These are phyloP conservation scores for Crenichthys baileyi DNA, from an alignment of 2,797 vertebrate species.

Conservation along the genomic window DNA sequence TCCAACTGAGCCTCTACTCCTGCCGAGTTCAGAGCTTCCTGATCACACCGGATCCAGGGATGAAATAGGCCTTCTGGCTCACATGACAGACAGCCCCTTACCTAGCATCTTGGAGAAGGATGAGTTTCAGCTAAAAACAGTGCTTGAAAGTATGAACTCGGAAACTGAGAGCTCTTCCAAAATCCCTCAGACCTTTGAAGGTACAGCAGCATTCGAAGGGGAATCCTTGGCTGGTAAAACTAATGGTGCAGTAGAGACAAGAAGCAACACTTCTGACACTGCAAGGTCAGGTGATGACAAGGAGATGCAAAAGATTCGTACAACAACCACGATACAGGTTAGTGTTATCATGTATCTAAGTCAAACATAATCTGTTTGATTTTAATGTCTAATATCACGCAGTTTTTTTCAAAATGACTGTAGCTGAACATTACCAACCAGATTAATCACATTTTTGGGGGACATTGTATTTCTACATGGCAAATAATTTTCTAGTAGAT, in stretches of 20 bases:
- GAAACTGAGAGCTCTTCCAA: constrained; percentile 74
- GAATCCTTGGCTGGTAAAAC: constrained; percentile 67
- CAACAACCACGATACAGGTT: constrained; percentile 92
- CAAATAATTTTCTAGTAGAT: neutral
- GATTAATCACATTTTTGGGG: too few species aligned
- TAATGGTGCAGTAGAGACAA: constrained; percentile 75
- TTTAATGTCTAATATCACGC: neutral
- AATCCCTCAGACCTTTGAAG: constrained; percentile 80
- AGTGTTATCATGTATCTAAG: constrained; percentile 30
- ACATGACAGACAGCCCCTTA: constrained; percentile 83
- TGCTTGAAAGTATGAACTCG: constrained; percentile 80
- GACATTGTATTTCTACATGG: neutral
- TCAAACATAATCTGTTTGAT: too few species aligned
- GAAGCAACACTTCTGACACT: constrained; percentile 85
- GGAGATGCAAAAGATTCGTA: constrained; percentile 92
- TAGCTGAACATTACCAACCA: neutral
- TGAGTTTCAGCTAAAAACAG: constrained; percentile 88
- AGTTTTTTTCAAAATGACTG: neutral
- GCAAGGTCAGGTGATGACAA: constrained; percentile 90
- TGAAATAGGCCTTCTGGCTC: constrained; percentile 88
- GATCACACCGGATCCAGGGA: constrained; percentile 82
- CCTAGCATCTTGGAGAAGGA: constrained; percentile 87
- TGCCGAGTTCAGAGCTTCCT: constrained; percentile 81
- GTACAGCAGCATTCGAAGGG: constrained; percentile 71
- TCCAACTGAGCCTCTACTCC: constrained; percentile 82